Evolutionary conservation across 2,113 vertebrate species (phyloP), one percentile per base, ranked within the genome.

Genomic region (Oreamnos americanus): DNA sequence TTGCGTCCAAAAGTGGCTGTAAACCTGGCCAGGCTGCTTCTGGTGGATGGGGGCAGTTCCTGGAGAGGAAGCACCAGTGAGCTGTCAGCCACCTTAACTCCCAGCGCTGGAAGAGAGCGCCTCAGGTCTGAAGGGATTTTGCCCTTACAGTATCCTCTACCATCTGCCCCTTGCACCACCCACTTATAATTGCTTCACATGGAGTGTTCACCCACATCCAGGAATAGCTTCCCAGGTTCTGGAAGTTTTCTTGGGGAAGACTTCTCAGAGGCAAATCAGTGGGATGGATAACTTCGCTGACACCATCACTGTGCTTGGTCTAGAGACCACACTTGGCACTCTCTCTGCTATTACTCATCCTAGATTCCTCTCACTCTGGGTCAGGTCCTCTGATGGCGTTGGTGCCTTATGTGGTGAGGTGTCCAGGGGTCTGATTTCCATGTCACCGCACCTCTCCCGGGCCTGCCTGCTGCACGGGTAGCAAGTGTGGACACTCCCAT

Each of bases 1-100:
- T 15, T 62, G 4, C 9, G 21, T n/a, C 55, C 17, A n/a, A 49
- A 83, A n/a, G 30, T 12, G 3, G 2, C 21, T 2, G 1, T 16
- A 39, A 51, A 19, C 3, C n/a, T 82, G 15, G 23, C 30, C 17
- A 96, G 8, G 16, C 15, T 43, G n/a, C 14, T 55, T 28, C 23
- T 0, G 2, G 33, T 76, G 53, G 28, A 7, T 21, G 11, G 78
- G 25, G 11, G 36, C 49, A 39, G 25, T 64, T 57, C 7, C 83
- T 79, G 39, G 39, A 53, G 25, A 58, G 47, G 21, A 39, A 45
- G 67, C 13, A 30, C 28, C 78, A 21, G 6, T n/a, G 30, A 47
- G 26, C 28, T 67, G 62, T 25, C n/a, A 81, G 86, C 6, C 67
- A 28, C 8, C 23, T 28, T 5, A 74, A 30, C 36, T 84, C 5